Evolutionary conservation across 2,888 invertebrate species (phyloP), one percentile per base, ranked within the genome.

Genomic region (Metacarcinus magister): DNA sequence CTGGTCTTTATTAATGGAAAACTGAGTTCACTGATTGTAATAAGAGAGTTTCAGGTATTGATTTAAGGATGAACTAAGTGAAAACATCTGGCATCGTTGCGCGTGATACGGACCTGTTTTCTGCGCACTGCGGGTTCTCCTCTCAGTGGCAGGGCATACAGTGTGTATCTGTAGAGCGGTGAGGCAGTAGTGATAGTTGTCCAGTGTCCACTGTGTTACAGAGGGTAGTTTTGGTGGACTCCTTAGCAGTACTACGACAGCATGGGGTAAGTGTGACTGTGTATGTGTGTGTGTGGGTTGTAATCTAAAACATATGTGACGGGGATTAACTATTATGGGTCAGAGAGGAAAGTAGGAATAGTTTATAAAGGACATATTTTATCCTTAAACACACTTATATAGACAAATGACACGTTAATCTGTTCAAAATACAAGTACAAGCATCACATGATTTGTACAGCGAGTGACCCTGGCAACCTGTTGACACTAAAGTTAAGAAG

Each of bases 91-190:
- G 75, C 75, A 75, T 23, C 75, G 7, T 75, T 28, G 8, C 0
- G n/a, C 54, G 32, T 92, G 92, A 92, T 32, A 92, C 48, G 28
- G 92, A 92, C 28, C 92, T 75, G 75, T 39, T 92, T 92, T 48
- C 23, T 54, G 92, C 54, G 92, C 54, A 28, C 32, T n/a, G 28
- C 48, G 48, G n/a, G 92, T 92, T 32, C 43, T 44, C 54, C 23
- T 46, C n/a, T 39, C 3, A 46, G 46, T 28, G 92, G 13, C n/a
- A n/a, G 48, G 28, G 44, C 48, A 92, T 48, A 54, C 54, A 32
- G 92, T 92, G 92, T 92, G 54, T 28, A 2, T 92, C 92, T 54
- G n/a, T 32, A 8, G 13, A 54, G 92, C 28, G 7, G 46, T 3
- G 46, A n/a, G 92, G 48, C 7, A n/a, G 48, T 28, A 28, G 54